Conservation (phyloP, 2,113 vertebrate species). For the Ornithorhynchus anatinus region DNA sequence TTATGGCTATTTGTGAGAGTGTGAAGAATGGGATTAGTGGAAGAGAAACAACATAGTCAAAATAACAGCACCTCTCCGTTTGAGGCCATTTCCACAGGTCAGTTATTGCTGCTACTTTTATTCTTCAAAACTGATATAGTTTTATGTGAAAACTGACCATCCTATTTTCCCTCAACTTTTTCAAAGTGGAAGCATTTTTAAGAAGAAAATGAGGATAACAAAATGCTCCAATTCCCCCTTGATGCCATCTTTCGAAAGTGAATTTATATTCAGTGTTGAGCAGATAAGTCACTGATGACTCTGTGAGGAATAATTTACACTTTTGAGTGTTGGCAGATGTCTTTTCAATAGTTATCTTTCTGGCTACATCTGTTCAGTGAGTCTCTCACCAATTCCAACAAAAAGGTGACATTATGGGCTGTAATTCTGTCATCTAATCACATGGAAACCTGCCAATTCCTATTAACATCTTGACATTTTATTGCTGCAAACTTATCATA, state of each 20-base stretch:
- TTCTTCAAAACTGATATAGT: neutral
- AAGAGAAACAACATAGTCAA: neutral
- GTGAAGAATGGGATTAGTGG: neutral
- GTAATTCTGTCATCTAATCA: slow-evolving; percentile 47
- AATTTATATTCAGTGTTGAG: neutral
- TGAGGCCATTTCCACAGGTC: neutral
- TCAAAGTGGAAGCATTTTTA: neutral
- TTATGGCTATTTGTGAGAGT: neutral
- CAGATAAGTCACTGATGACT: neutral
- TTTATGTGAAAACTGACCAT: neutral
- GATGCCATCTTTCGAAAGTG: neutral
- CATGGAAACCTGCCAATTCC: slow-evolving; percentile 18
- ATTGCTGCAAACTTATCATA: slow-evolving; percentile 24
- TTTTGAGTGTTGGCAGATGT: slow-evolving; percentile 9
- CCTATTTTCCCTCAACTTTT: neutral
- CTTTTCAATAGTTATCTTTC: slow-evolving; percentile 24
- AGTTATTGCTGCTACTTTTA: neutral
- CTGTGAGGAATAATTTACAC: slow-evolving; percentile 31
- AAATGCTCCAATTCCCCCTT: neutral
- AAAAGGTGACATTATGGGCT: slow-evolving; percentile 28
- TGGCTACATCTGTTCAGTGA: slow-evolving; percentile 6
- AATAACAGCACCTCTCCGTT: neutral
- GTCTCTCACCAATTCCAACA: slow-evolving; percentile 22
- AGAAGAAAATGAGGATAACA: neutral
- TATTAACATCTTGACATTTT: slow-evolving; percentile 45